Conservation (phyloP, 2,113 vertebrate species). For the Macaca nemestrina region DNA sequence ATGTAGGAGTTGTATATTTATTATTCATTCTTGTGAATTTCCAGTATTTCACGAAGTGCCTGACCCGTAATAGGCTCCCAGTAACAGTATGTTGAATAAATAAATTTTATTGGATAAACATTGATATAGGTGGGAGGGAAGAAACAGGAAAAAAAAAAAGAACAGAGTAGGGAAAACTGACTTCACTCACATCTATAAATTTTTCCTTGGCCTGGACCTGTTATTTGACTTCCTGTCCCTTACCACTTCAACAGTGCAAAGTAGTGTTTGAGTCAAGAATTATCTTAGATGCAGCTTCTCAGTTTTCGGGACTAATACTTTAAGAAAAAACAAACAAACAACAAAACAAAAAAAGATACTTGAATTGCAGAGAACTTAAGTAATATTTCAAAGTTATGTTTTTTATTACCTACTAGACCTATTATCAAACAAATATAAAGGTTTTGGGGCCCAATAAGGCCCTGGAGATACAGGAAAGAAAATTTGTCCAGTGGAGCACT, state of each 20-base stretch:
- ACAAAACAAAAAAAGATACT: not conserved
- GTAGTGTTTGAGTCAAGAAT: not conserved
- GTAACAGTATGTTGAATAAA: slow-evolving; percentile 28
- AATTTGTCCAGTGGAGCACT: not conserved
- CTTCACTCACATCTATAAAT: not conserved
- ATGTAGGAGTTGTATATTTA: not conserved
- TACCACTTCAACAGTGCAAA: not conserved
- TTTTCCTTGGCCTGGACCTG: not conserved
- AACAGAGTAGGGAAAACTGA: not conserved
- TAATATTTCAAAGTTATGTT: not conserved
- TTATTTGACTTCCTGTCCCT: not conserved
- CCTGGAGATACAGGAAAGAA: not conserved
- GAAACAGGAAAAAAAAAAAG: not conserved
- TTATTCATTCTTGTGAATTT: slow-evolving; percentile 12
- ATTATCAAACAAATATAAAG: not conserved
- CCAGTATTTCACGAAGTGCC: slow-evolving; percentile 27
- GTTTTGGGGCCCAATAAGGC: not conserved
- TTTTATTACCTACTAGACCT: not conserved
- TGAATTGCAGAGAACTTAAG: slow-evolving; percentile 22
- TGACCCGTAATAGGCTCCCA: not conserved
- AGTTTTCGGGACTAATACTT: slow-evolving; percentile 12
- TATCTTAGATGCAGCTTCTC: slow-evolving; percentile 29
- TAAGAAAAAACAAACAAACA: not conserved
- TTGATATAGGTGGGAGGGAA: not conserved
- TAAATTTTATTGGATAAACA: slow-evolving; percentile 33